Base-by-base conservation (phyloP, 2,888 invertebrate genomes). In the Biston stratarius region DNA sequence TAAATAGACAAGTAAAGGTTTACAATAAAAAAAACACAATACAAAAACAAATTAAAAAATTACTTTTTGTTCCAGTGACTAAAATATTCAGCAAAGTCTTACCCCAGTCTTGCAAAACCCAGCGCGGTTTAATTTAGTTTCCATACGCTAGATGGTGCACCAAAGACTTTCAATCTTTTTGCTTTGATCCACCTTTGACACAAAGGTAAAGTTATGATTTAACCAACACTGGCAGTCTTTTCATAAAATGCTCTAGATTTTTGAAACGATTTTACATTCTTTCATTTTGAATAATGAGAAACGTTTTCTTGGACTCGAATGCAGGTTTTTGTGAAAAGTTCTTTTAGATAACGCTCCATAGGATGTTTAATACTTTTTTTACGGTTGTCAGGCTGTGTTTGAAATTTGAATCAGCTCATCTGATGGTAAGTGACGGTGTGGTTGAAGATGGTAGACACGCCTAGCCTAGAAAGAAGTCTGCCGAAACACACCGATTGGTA, bases 91-190 rank as follows among this genome's bases (percentile, higher is more conserved):
- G 12, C 44, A n/a, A 5, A 7, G 15, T 6, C n/a, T 8, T 51
- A 1, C 34, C 51, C 11, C 6, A 11, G 7, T 10, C 60, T 69
- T 72, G 81, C 75, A 74, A 79, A 79, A 72, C 73, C 61, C 51
- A 57, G 62, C 59, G 55, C 69, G 70, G 59, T 77, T 79, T 80
- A 81, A 84, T 83, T 77, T 77, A 76, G 76, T 78, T 76, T 53
- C 72, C 72, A 67, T 71, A 74, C 74, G 66, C 68, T 58, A 68
- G 73, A 73, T 74, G 74, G 67, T 64, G 59, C 67, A 71, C 74
- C 76, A 82, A 76, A 73, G 73, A 75, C 72, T 78, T 75, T 83
- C 80, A 80, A 80, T 72, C 78, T 55, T 83, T 85, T 83, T 80
- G 69, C 66, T 56, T 33, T 42, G 42, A 56, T 65, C 42, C 61